Evolutionary conservation across 2,113 vertebrate species (phyloP).

Genomic region (Potamarius usumacintae): DNA sequence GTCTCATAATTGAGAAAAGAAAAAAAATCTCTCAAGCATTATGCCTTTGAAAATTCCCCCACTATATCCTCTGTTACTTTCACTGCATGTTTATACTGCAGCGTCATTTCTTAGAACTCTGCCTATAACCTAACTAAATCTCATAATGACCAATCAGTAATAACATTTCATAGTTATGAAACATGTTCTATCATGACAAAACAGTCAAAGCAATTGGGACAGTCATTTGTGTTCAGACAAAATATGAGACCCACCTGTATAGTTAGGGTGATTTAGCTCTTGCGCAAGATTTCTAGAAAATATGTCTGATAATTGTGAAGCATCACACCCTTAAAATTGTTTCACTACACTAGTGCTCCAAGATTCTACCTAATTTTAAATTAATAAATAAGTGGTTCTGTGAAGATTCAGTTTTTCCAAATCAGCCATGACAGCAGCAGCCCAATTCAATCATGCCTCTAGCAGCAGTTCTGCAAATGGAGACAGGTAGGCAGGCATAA

Average conservation of each 20-base stretch:
- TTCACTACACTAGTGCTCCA: background rate
- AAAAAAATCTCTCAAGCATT: conserved; percentile 47
- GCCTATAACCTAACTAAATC: conserved; percentile 47
- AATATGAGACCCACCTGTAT: conserved; percentile 29
- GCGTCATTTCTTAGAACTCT: conserved; percentile 44
- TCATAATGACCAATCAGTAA: conserved; percentile 50
- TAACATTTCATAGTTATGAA: conserved; percentile 61
- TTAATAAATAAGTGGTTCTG: background rate
- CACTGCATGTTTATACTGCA: conserved; percentile 39
- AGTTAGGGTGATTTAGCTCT: background rate
- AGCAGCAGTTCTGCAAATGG: conserved; percentile 57
- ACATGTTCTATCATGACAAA: conserved; percentile 51
- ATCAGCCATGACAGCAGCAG: conserved; percentile 38
- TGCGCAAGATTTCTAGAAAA: conserved; percentile 15
- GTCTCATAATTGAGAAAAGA: conserved; percentile 56
- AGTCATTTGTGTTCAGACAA: conserved; percentile 42
- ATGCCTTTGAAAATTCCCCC: conserved; percentile 54
- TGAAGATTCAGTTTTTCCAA: background rate
- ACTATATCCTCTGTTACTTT: conserved; percentile 50
- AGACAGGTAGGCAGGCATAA: conserved; percentile 59
- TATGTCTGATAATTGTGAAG: background rate
- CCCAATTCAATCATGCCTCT: conserved; percentile 65
- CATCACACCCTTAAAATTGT: background rate
- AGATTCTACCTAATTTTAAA: background rate
- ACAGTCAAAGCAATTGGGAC: conserved; percentile 26